Base-by-base conservation (phyloP, 2,888 invertebrate species). In the Mythimna impura region DNA sequence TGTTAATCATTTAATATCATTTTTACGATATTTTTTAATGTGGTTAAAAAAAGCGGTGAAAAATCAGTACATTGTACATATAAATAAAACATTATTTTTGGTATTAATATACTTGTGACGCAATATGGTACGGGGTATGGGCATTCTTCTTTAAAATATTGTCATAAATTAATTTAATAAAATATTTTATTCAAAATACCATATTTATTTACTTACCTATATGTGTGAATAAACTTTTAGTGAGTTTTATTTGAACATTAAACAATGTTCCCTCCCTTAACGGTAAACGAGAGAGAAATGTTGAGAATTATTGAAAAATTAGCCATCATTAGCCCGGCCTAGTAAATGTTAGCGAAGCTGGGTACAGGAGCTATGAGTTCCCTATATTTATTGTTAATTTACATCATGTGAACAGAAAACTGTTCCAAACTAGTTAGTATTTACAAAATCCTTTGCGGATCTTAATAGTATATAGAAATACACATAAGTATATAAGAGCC, bases 351-450 rank as follows among this genome's bases (percentile, higher is more conserved):
- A 62, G 25, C 77, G 67, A 72, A 70, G 72, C 72, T 40, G 55
- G 82, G 65, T 40, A 17, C 47, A 54, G 61, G 60, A 36, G 80
- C 66, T 47, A 54, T 52, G 40, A 83, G 50, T 63, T 73, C 36
- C 71, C 81, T 81, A 81, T 61, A 70, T 70, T 70, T 78, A 78
- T 67, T 67, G 80, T 66, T 68, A 83, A 68, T 83, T 72, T 66
- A 80, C 54, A 73, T 74, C 57, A 17, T 52, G 66, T 61, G 80
- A 80, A 83, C 83, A 83, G 75, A 67, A 83, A 73, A 79, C 80
- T 73, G 81, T 83, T 67, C 80, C 30, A 61, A 83, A 65, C 75
- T 80, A 83, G 74, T 80, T 50, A 72, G 50, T 79, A 80, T 79
- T 62, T 80, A 80, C 84, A 80, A 73, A 64, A 80, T 73, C 64